Evolutionary conservation across 2,797 vertebrate species (phyloP).

Genomic region (Eupleurogrammus muticus): DNA sequence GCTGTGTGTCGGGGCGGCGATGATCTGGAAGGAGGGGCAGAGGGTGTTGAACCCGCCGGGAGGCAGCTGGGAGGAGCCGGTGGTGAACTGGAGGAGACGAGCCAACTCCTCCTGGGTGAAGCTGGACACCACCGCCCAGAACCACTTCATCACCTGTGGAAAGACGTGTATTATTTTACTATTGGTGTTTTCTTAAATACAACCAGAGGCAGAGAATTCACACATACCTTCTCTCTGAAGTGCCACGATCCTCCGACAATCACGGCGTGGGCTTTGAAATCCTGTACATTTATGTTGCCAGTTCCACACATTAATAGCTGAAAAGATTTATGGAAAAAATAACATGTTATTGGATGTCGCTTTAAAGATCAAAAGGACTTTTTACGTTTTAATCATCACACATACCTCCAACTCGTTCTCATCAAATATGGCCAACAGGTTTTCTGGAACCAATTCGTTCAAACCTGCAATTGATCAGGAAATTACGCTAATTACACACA

Average conservation of each 20-base stretch:
- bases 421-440: constrained; percentile 98
- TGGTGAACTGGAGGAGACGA: constrained; percentile 97
- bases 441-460: constrained; percentile 97
- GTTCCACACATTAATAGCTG: constrained; percentile 99
- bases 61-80: constrained; percentile 97
- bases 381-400: constrained; percentile 30
- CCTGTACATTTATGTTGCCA: constrained; percentile 96
- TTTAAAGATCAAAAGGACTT: constrained; percentile 36
- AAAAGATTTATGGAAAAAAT: constrained; percentile 35
- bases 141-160: constrained; percentile 97
- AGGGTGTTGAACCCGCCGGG: constrained; percentile 97
- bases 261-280: constrained; percentile 98
- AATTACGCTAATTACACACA: constrained; percentile 34
- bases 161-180: no score
- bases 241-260: constrained; percentile 98
- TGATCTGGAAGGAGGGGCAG: constrained; percentile 98
- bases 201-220: not conserved
- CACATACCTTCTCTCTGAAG: constrained; percentile 94
- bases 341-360: constrained; percentile 38
- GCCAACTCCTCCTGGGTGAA: constrained; percentile 98
- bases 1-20: constrained; percentile 96
- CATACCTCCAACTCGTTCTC: constrained; percentile 98
- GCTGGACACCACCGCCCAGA: constrained; percentile 98
- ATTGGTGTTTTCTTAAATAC: no score
- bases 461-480: constrained; percentile 87